phyloP scores from a whole-genome alignment of 1,140 invertebrate species.

The Trinorchestia longiramus region DNA sequence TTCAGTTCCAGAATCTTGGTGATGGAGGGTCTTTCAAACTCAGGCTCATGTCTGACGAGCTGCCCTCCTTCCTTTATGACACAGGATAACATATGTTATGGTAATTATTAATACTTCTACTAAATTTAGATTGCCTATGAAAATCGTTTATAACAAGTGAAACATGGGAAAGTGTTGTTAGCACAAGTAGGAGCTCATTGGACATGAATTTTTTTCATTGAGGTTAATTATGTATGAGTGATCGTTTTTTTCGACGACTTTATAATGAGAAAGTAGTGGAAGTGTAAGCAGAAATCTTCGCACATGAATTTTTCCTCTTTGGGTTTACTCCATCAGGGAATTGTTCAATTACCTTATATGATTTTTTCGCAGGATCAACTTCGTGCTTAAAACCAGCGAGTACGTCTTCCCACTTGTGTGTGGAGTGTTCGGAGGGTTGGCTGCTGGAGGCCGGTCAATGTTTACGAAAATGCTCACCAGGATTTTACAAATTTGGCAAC shows the following conservation, averaged over 20 bases:
- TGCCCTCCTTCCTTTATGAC: background rate
- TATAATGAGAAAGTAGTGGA: no score
- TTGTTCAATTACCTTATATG: no score
- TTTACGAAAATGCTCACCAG: conserved; percentile 4
- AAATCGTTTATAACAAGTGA: no score
- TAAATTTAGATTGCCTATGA: no score
- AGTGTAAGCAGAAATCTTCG: no score
- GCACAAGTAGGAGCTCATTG: no score
- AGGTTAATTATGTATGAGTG: no score
- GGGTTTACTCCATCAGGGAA: no score
- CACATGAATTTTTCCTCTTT: no score
- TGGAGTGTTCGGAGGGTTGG: conserved; percentile 39
- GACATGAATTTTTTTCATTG: no score
- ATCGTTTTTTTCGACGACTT: no score
- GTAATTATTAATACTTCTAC: background rate
- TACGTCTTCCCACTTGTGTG: background rate
- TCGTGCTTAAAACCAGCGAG: background rate
- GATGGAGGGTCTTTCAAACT: background rate
- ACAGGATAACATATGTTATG: background rate
- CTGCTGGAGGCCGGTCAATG: background rate
- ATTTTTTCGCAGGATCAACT: background rate
- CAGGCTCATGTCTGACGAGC: background rate
- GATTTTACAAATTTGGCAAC: background rate
- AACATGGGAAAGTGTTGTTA: no score
- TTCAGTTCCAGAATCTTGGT: background rate